phyloP scores from a whole-genome alignment of 2,113 vertebrate genomes.

The Neogale vison region DNA sequence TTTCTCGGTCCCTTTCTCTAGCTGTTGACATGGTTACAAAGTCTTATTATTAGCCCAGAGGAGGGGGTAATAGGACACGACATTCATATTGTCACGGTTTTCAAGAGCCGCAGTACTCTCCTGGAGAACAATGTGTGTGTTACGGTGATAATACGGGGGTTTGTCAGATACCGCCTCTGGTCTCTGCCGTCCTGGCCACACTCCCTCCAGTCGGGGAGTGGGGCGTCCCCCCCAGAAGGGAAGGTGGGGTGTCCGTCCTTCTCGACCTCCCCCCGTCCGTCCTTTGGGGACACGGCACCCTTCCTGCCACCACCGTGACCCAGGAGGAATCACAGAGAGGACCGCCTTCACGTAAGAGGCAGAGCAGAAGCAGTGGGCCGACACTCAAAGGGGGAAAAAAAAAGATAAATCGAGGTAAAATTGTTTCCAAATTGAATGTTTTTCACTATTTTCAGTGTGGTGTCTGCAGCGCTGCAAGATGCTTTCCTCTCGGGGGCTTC shows the following conservation, averaged over 20 bases:
- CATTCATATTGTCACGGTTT: neutral
- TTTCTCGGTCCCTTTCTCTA: conserved; percentile 50
- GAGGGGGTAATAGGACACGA: conserved; percentile 50
- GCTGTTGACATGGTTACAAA: conserved; percentile 79
- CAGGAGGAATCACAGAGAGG: neutral
- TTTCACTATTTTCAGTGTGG: conserved; percentile 78
- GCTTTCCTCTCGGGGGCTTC: conserved; percentile 80
- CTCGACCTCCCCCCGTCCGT: accelerated
- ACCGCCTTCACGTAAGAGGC: neutral
- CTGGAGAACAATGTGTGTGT: neutral
- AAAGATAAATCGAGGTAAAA: conserved; percentile 67
- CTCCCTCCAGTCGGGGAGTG: neutral
- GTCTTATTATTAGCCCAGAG: conserved; percentile 58
- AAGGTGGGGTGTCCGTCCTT: neutral
- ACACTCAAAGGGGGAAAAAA: neutral
- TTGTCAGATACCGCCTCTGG: too few relatives aligned
- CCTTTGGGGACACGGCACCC: accelerated
- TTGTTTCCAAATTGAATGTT: conserved; percentile 81
- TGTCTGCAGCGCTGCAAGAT: conserved; percentile 77
- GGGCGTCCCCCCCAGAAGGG: neutral
- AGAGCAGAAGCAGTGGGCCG: neutral
- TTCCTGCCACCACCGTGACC: neutral
- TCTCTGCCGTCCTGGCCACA: neutral
- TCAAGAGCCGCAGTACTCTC: conserved; percentile 45
- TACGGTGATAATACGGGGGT: neutral